Evolutionary conservation across 2,797 vertebrate genomes (phyloP), one percentile per base, ranked within the genome.

Genomic region (Chaunax sp.): DNA sequence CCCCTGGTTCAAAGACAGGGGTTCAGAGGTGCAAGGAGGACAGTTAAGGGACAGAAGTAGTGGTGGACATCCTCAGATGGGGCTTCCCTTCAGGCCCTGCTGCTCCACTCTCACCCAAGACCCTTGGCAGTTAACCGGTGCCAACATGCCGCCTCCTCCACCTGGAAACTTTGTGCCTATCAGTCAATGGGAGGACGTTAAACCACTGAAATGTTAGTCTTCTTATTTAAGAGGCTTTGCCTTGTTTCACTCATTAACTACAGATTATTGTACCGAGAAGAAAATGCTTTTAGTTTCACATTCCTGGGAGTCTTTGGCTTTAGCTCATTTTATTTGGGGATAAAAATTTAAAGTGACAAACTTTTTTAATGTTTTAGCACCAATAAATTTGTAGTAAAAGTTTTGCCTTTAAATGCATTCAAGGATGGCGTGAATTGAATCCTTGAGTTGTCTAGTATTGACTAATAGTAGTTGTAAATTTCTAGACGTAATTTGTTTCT

Each of bases 1-100:
- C 58, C 18, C 60, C 38, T 84, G 87, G 78, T 71, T 71, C 53
- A 79, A 18, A 37, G 49, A 35, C 0, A 40, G 26, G 22, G 33
- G 9, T 0, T 6, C 35, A 11, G 52, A 70, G 46, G 44, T 63
- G 64, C 63, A 15, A 33, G 7, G 55, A 3, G 28, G 54, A 18
- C 65, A 13, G 22, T 6, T 3, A 0, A 20, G 10, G 45, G 51
- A 51, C 33, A 35, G 7, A 19, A 2, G 53, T 0, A 15, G 16
- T 0, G 56, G 46, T n/a, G 33, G 16, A 28, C 35, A 15, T 2
- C 26, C 6, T 9, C 2, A 54, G 67, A 1, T 15, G 1, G 37
- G 4, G 14, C 8, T 1, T 14, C 41, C 1, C 1, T 10, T 51
- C 2, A 37, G 22, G n/a, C 62, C 52, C 26, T 0, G 3, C 25